Conservation (phyloP, 2,888 invertebrate genomes). For the Mesochorus sp. region DNA sequence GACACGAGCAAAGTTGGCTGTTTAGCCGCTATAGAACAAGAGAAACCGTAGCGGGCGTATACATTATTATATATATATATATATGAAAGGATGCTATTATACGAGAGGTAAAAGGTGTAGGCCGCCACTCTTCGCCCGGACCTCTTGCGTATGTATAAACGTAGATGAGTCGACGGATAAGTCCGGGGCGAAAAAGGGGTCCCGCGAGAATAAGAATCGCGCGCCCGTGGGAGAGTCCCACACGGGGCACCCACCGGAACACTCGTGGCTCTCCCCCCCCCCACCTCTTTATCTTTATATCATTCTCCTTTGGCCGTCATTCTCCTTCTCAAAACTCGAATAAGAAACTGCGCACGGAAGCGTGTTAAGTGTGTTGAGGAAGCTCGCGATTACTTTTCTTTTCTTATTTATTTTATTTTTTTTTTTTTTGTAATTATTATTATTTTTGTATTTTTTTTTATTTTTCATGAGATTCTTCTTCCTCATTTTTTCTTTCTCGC, state of each 20-base stretch:
- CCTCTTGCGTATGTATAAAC: constrained; percentile 49
- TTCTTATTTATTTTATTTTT: not conserved
- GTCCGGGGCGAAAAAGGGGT: constrained; percentile 45
- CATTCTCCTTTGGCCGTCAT: constrained; percentile 49
- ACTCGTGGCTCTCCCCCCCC: too few species aligned
- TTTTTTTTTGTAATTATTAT: too few species aligned
- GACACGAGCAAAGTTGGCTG: too few species aligned
- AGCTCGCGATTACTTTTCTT: constrained; percentile 34
- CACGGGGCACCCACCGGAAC: constrained; percentile 80
- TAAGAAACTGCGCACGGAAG: constrained; percentile 44
- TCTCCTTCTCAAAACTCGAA: constrained; percentile 48
- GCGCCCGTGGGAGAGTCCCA: constrained; percentile 80
- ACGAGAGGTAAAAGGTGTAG: too few species aligned
- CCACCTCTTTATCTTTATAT: constrained; percentile 49
- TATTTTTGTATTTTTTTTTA: too few species aligned
- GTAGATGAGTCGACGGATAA: constrained; percentile 68
- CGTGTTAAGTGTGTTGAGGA: constrained; percentile 37
- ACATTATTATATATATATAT: too few species aligned
- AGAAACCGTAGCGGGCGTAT: too few species aligned
- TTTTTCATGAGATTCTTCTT: too few species aligned
- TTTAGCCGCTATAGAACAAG: too few species aligned
- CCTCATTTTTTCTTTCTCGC: too few species aligned
- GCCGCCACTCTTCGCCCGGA: constrained; percentile 12
- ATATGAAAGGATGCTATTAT: too few species aligned
- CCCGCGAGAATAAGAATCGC: constrained; percentile 59